Conservation (phyloP, 2,888 invertebrate genomes). For the Drosophila cognata region DNA sequence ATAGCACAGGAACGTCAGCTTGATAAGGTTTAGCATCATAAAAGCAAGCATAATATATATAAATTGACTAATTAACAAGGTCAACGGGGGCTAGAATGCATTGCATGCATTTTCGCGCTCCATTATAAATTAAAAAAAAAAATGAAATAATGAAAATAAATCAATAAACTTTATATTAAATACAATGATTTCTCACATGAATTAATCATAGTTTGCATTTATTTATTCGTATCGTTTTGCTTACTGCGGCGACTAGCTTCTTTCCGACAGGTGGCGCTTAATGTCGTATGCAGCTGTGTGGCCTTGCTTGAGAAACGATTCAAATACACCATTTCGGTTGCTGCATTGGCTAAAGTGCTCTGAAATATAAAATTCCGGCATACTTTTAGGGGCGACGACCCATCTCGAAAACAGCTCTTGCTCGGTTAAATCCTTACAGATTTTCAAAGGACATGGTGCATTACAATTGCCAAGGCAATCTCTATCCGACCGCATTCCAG, state of each 20-base stretch:
- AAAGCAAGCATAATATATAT: neutral
- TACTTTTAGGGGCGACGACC: neutral
- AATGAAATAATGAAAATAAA: neutral
- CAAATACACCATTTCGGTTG: neutral
- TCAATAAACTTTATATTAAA: neutral
- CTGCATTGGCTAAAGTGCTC: neutral
- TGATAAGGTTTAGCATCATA: neutral
- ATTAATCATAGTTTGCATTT: neutral
- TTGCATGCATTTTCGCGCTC: neutral
- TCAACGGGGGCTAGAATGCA: neutral
- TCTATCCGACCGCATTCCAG: neutral
- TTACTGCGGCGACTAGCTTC: neutral
- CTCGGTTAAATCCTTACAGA: neutral
- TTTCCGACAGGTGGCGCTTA: neutral
- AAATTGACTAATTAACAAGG: constrained; percentile 16
- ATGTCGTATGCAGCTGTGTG: neutral
- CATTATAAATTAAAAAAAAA: neutral
- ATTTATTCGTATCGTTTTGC: neutral
- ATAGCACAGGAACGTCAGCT: constrained; percentile 25
- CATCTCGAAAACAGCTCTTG: neutral
- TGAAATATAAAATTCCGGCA: neutral
- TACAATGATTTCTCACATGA: constrained; percentile 1
- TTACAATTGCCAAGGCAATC: neutral
- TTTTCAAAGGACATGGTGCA: neutral
- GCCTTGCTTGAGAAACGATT: neutral